Evolutionary conservation across 1,140 invertebrate genomes (phyloP).

Genomic region (Cheumatopsyche charites): DNA sequence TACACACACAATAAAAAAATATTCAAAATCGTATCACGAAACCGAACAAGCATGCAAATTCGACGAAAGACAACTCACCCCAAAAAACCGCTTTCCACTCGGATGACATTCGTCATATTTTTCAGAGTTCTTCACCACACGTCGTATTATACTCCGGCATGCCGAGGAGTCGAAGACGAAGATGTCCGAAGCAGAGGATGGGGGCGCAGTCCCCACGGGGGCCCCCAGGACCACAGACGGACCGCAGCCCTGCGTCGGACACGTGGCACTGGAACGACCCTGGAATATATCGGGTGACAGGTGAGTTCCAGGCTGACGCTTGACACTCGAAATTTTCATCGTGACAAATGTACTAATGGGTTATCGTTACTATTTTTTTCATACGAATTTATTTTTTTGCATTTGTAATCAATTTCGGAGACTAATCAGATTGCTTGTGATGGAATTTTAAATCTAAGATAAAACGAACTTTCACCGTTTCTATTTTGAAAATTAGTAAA

Average conservation of each 20-base stretch:
- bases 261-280: slow-evolving; percentile 15
- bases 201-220: background rate
- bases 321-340: background rate
- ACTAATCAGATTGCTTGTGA: too few relatives aligned
- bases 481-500: too few relatives aligned
- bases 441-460: too few relatives aligned
- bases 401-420: too few relatives aligned
- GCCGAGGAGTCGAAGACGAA: background rate
- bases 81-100: too few relatives aligned
- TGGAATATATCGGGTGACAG: slow-evolving; percentile 11
- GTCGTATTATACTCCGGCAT: background rate
- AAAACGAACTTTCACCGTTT: too few relatives aligned
- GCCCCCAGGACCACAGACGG: slow-evolving; percentile 25
- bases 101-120: slow-evolving; percentile 45
- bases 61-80: too few relatives aligned
- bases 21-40: too few relatives aligned
- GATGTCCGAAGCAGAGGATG: background rate
- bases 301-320: background rate
- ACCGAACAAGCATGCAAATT: too few relatives aligned
- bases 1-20: too few relatives aligned
- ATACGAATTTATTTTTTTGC: slow-evolving; percentile 3
- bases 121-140: slow-evolving; percentile 25
- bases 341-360: too few relatives aligned
- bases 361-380: too few relatives aligned
- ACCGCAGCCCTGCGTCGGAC: slow-evolving; percentile 24